Percentiles rank a stretch among this genome's conserved stretches.
Evolutionary conservation across 53 echinoderm and acorn worm genomes (phyloP).

Genomic region (Astropecten irregularis): DNA sequence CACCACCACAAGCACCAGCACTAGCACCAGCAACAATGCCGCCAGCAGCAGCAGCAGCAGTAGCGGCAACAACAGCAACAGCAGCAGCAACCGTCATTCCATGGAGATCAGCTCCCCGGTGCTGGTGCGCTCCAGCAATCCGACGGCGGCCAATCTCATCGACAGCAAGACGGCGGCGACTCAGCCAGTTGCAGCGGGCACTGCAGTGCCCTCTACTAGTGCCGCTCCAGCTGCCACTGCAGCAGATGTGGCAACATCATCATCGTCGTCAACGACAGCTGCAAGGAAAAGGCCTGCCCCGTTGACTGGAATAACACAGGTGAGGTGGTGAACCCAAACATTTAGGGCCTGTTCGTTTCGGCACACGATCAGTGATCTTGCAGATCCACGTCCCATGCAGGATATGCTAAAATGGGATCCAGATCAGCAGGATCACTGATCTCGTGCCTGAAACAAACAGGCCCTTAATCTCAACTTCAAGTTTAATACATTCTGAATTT

Average conservation of each 20-base stretch:
- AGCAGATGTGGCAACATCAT: background rate
- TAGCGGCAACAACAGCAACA: too few species aligned
- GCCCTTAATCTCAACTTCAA: too few species aligned
- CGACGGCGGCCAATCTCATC: constrained; percentile 84
- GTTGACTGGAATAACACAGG: constrained; percentile 53
- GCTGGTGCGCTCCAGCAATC: constrained; percentile 88
- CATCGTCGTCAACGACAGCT: background rate
- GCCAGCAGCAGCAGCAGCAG: constrained; percentile 26
- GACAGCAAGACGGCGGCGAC: constrained; percentile 47
- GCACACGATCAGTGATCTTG: too few species aligned
- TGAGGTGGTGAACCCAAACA: background rate
- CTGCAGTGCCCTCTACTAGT: constrained; percentile 4
- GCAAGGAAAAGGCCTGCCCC: constrained; percentile 71
- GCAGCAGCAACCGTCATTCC: constrained; percentile 73
- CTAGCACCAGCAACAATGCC: background rate
- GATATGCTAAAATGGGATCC: too few species aligned
- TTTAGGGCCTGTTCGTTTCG: too few species aligned
- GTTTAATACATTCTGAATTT: too few species aligned
- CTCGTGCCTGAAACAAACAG: too few species aligned
- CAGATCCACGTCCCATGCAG: too few species aligned
- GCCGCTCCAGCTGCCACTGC: background rate
- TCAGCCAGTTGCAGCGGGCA: constrained; percentile 25
- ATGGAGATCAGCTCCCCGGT: constrained; percentile 98
- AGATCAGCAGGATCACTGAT: too few species aligned
- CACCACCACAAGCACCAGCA: constrained; percentile 3